phyloP scores from a whole-genome alignment of 1,140 invertebrate species.

The Adelges cooleyi region DNA sequence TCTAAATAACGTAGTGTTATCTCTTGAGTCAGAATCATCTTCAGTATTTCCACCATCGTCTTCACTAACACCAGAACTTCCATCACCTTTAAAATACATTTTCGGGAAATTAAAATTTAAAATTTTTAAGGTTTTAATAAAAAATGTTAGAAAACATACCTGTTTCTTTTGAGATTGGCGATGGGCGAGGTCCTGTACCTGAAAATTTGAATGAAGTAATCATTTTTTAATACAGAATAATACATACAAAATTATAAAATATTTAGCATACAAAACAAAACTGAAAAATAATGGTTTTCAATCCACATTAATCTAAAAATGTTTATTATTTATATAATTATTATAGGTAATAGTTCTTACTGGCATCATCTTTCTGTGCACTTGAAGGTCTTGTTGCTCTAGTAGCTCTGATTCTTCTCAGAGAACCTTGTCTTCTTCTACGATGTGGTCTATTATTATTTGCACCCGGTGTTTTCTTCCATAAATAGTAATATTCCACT shows the following conservation, averaged over 20 bases:
- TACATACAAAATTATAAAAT: too few species aligned
- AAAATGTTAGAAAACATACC: constrained; percentile 31
- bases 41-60: constrained; percentile 90
- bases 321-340: too few species aligned
- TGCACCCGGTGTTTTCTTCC: constrained; percentile 99
- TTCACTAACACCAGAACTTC: constrained; percentile 75
- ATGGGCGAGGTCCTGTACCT: constrained; percentile 35
- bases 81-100: constrained; percentile 39
- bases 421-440: constrained; percentile 68
- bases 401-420: constrained; percentile 75
- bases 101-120: constrained; percentile 1
- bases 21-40: constrained; percentile 82
- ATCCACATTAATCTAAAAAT: too few species aligned
- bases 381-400: constrained; percentile 52
- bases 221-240: too few species aligned
- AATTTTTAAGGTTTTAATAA: not conserved
- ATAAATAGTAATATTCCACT: constrained; percentile 98
- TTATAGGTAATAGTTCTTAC: not conserved
- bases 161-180: constrained; percentile 37
- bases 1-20: constrained; percentile 42
- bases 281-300: too few species aligned
- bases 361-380: constrained; percentile 45
- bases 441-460: constrained; percentile 85
- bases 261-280: too few species aligned
- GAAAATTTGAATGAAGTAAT: not conserved